Base-by-base conservation (phyloP, 2,888 invertebrate species). In the Himalopsyche anomala region DNA sequence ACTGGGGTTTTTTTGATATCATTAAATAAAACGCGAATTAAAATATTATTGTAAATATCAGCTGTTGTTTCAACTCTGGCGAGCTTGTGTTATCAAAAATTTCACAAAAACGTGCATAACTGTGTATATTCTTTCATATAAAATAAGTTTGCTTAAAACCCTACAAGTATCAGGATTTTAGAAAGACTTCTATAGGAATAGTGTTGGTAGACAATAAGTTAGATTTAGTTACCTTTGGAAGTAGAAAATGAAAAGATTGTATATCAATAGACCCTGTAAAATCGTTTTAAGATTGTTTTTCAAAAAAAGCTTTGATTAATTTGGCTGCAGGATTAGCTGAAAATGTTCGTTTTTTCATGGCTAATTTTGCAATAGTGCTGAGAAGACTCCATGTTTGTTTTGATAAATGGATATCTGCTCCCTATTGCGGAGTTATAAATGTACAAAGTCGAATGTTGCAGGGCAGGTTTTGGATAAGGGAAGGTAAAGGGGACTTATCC, bases 211-310 rank as follows among this genome's bases (percentile, higher is more conserved):
- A 62, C 62, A 62, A 62, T 11, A 62, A 62, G 19, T 19, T 62
- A 62, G 17, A 56, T 5, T 56, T 6, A 56, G 28, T 62, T 62
- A 62, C 62, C 28, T 62, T 62, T 62, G 62, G 62, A 62, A 62
- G 62, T 62, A 62, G 62, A 62, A 62, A 62, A 62, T 28, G 62
- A 62, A 62, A 62, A 62, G 62, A 19, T 62, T 62, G 62, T 62
- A 62, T 85, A 81, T 83, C 85, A 84, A 87, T 62, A 74, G 85
- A 87, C 87, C 87, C 87, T 87, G 87, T 86, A 80, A 79, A 80
- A 56, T 86, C 80, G 86, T 84, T 45, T 74, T 38, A 82, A 28
- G 28, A 36, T 82, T 12, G 28, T 80, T 80, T 80, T 80, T 11
- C 4, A 55, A 62, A 62, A 62, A 62, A 19, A 62, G 62, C 28